phyloP scores from a whole-genome alignment of 2,888 invertebrate species.

The Thereva nobilitata region DNA sequence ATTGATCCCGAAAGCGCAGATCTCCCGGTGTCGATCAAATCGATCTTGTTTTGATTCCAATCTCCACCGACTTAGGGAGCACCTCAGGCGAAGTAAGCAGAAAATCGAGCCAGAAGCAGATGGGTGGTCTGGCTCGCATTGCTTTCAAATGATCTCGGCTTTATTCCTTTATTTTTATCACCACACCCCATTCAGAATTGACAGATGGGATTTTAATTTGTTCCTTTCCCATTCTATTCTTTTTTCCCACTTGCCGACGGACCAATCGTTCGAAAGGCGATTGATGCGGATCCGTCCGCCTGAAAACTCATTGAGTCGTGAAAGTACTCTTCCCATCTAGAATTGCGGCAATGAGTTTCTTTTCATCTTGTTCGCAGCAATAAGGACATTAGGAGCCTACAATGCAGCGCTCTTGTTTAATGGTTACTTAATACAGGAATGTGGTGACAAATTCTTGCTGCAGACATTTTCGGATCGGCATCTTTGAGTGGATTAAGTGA shows the following conservation, averaged over 20 bases:
- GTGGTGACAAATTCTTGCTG: constrained; percentile 33
- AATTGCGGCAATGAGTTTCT: constrained; percentile 27
- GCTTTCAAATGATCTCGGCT: background rate
- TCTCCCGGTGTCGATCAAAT: background rate
- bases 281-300: too few species aligned
- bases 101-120: too few species aligned
- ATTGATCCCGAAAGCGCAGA: too few species aligned
- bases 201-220: constrained; percentile 39
- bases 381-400: too few species aligned
- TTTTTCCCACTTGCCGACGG: background rate
- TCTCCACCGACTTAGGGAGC: background rate
- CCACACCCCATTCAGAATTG: constrained; percentile 8
- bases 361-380: background rate
- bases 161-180: constrained; percentile 1
- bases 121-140: constrained; percentile 11
- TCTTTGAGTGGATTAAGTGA: constrained; percentile 27
- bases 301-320: constrained; percentile 26
- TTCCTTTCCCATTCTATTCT: constrained; percentile 12
- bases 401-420: too few species aligned
- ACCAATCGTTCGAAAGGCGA: too few species aligned
- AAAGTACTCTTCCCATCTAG: constrained; percentile 31
- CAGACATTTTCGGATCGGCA: constrained; percentile 16
- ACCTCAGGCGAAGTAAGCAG: constrained; percentile 2
- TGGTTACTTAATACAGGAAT: background rate
- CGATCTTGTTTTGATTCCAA: constrained; percentile 11